These are phyloP conservation scores for Drosophila rufa DNA, from an alignment of 1,140 invertebrate genomes.

Conservation along the genomic window DNA sequence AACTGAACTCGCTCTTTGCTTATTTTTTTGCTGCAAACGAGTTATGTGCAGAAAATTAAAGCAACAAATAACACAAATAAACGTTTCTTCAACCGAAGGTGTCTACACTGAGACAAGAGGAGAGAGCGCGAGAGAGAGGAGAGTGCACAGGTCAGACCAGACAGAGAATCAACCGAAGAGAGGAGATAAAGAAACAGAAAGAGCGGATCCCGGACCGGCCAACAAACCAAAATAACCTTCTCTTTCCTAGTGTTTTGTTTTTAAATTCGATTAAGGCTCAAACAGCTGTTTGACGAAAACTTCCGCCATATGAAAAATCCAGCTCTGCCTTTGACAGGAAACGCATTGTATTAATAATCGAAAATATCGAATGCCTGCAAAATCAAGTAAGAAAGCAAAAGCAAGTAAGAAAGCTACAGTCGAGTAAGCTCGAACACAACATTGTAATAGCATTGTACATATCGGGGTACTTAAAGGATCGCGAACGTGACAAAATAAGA, in stretches of 20 bases:
- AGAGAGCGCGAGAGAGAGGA: slow-evolving; percentile 25
- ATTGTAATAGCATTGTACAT: too few relatives aligned
- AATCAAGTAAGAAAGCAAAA: too few relatives aligned
- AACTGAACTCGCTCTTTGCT: slow-evolving; percentile 16
- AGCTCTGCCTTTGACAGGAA: neutral
- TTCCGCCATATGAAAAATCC: slow-evolving; percentile 41
- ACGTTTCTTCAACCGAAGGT: slow-evolving; percentile 30
- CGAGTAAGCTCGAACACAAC: too few relatives aligned
- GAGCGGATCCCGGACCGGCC: slow-evolving; percentile 38
- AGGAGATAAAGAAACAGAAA: slow-evolving; percentile 1
- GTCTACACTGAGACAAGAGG: slow-evolving; percentile 43
- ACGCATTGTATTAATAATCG: slow-evolving; percentile 8
- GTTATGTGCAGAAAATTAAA: slow-evolving; percentile 37
- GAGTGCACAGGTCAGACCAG: neutral
- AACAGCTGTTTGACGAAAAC: slow-evolving; percentile 40
- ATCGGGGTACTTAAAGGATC: too few relatives aligned
- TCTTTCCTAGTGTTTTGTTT: slow-evolving; percentile 2
- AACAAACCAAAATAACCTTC: slow-evolving; percentile 30
- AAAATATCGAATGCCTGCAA: neutral
- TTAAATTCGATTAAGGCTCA: slow-evolving; percentile 8
- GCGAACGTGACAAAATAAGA: too few relatives aligned
- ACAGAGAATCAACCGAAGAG: slow-evolving; percentile 12
- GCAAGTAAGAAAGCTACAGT: too few relatives aligned
- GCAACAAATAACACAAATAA: slow-evolving; percentile 30
- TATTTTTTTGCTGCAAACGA: slow-evolving; percentile 35